Evolutionary conservation across 2,113 vertebrate species (phyloP), one percentile per base, ranked within the genome.

Genomic region (Drymodes brunneopygia): DNA sequence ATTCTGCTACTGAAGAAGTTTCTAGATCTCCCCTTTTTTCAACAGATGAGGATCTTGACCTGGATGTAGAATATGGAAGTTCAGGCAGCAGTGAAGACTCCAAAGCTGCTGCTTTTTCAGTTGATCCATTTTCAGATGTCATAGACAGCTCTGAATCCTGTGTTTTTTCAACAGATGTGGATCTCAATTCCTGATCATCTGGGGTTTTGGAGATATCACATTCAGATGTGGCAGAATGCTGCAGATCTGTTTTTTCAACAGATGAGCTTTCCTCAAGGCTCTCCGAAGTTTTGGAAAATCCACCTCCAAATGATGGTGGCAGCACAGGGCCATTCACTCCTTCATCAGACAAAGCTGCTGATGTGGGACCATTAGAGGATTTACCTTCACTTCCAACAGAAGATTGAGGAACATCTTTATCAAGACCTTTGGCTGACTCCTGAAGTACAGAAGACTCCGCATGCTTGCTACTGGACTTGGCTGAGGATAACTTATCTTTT

Each of bases 331-430:
- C 90, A 0, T 95, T 96, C 42, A 91, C 7, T 85, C 90, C 58
- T n/a, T 96, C 95, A 69, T 62, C 58, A 31, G 96, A 86, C 50
- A 99, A 98, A 33, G 98, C 98, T 33, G 53, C 62, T 38, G 99
- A 99, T 65, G 92, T 97, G 60, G 97, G 98, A 70, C 95, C 97
- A 45, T 98, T 98, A 51, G 98, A 97, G 38, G 98, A 98, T 35
- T 97, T 97, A 31, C 86, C 97, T 92, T 98, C 95, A 78, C 95
- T 97, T 86, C 87, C 93, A 82, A 90, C 42, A 5, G 97, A 95
- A 83, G 96, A 74, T 5, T 97, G 97, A 80, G 87, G 35, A 70
- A 60, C 57, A 24, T 65, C 86, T 33, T 91, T 65, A 51, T 90
- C 92, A 70, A 77, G 53, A 71, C 38, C 79, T 61, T 45, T 94